Percentiles rank a stretch among this genome's conserved stretches.
Evolutionary conservation across 2,888 invertebrate species (phyloP).

Genomic region (Eristalis tenax): DNA sequence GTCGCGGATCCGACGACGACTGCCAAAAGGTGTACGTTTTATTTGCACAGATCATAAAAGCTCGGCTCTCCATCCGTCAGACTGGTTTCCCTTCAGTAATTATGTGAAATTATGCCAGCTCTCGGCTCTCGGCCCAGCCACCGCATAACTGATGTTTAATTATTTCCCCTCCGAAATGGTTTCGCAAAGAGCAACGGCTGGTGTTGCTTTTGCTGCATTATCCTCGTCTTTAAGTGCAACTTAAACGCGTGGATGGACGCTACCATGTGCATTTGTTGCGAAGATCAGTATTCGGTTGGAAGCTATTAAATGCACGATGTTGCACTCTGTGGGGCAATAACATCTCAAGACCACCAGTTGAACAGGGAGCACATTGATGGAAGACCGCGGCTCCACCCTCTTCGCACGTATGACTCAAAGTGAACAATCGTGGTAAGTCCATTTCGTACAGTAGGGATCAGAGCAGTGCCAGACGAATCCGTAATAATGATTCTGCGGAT

Average conservation of each 20-base stretch:
- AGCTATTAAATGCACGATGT: constrained; percentile 50
- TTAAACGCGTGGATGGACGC: too few species aligned
- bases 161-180: constrained; percentile 14
- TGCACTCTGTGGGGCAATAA: constrained; percentile 44
- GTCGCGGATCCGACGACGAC: neutral
- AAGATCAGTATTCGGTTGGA: constrained; percentile 29
- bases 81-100: constrained; percentile 21
- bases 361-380: neutral
- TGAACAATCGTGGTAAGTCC: constrained; percentile 38
- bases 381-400: neutral
- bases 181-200: constrained; percentile 30
- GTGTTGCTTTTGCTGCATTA: neutral
- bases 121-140: constrained; percentile 25
- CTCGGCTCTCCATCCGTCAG: constrained; percentile 7
- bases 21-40: constrained; percentile 12
- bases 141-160: constrained; percentile 42
- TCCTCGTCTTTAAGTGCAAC: constrained; percentile 22
- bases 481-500: constrained; percentile 66
- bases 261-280: neutral
- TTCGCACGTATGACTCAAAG: neutral
- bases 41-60: constrained; percentile 38
- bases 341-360: constrained; percentile 61
- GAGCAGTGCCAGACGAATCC: constrained; percentile 23
- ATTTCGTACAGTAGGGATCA: constrained; percentile 41
- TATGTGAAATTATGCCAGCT: constrained; percentile 45